Percentiles rank a stretch among this genome's conserved stretches.
Conservation (phyloP, 2,113 vertebrate genomes). For the Ameiurus melas region DNA sequence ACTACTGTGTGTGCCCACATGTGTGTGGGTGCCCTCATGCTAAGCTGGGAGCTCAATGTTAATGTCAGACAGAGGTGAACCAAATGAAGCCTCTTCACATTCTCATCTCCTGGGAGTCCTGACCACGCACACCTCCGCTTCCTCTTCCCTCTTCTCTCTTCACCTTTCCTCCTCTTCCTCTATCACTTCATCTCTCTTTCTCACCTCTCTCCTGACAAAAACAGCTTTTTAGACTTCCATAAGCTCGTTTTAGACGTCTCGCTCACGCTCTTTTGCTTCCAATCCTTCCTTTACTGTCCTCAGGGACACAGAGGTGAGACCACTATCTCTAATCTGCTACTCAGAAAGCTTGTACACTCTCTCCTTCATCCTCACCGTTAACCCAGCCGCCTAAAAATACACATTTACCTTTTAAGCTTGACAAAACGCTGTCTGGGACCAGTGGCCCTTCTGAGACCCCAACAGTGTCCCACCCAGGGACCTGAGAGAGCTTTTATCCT, state of each 20-base stretch:
- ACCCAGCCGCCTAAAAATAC: not conserved
- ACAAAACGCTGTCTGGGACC: slow-evolving; percentile 31
- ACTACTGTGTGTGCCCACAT: not conserved
- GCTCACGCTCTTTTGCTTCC: slow-evolving; percentile 1
- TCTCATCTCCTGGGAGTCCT: slow-evolving; percentile 64
- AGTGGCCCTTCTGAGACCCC: not conserved
- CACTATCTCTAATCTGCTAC: slow-evolving; percentile 24
- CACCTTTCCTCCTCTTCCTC: slow-evolving; percentile 31
- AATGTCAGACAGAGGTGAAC: slow-evolving; percentile 74
- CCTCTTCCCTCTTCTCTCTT: slow-evolving; percentile 40
- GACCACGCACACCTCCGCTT: slow-evolving; percentile 59
- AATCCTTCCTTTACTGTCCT: slow-evolving; percentile 3
- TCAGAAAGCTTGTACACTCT: slow-evolving; percentile 31
- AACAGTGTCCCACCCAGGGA: slow-evolving; percentile 16
- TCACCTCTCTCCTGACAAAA: slow-evolving; percentile 48
- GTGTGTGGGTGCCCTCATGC: slow-evolving; percentile 7
- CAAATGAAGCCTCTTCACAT: slow-evolving; percentile 66
- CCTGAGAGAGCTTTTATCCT: slow-evolving; percentile 32
- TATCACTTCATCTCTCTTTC: slow-evolving; percentile 21
- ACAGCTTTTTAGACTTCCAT: slow-evolving; percentile 69
- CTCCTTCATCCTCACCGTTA: slow-evolving; percentile 23
- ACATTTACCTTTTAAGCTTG: slow-evolving; percentile 40
- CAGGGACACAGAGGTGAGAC: slow-evolving; percentile 43
- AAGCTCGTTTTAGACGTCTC: slow-evolving; percentile 8
- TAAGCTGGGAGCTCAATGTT: slow-evolving; percentile 54